Conservation (phyloP, 2,113 vertebrate species). For the Callipepla squamata region DNA sequence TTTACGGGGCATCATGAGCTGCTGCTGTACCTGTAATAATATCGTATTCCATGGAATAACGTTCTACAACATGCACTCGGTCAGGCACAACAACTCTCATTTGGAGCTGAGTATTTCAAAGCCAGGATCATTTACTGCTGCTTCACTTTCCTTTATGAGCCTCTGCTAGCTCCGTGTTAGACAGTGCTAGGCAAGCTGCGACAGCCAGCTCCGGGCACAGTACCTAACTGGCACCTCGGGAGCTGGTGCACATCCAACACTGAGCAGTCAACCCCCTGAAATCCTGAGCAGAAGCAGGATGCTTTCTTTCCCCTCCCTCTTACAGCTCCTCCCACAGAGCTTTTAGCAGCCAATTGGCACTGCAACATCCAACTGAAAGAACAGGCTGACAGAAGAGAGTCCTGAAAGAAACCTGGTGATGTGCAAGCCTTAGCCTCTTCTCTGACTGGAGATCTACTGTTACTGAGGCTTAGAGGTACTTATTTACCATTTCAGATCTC, state of each 20-base stretch:
- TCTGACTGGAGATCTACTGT: neutral
- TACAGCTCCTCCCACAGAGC: neutral
- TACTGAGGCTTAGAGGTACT: neutral
- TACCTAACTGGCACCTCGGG: neutral
- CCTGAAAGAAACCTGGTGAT: neutral
- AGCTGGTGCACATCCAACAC: neutral
- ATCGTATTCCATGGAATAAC: slow-evolving; percentile 55
- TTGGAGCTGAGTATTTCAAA: neutral
- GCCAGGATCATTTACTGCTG: neutral
- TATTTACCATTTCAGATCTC: neutral
- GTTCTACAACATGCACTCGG: slow-evolving; percentile 39
- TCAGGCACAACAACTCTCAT: slow-evolving; percentile 36
- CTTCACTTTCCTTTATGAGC: neutral
- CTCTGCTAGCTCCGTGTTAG: neutral
- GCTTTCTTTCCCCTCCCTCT: neutral
- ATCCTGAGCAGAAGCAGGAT: neutral
- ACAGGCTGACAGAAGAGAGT: neutral
- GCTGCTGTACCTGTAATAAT: slow-evolving; percentile 71
- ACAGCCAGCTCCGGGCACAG: neutral
- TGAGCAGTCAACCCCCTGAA: neutral
- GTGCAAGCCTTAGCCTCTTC: neutral
- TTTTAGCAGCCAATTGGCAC: neutral
- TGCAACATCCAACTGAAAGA: neutral
- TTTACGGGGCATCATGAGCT: slow-evolving; percentile 76
- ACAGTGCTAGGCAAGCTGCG: neutral